A percentile compares a stretch with the other conserved stretches of the same genome.
Evolutionary conservation across 2,113 vertebrate species (phyloP).

Genomic region (Platysteira castanea): DNA sequence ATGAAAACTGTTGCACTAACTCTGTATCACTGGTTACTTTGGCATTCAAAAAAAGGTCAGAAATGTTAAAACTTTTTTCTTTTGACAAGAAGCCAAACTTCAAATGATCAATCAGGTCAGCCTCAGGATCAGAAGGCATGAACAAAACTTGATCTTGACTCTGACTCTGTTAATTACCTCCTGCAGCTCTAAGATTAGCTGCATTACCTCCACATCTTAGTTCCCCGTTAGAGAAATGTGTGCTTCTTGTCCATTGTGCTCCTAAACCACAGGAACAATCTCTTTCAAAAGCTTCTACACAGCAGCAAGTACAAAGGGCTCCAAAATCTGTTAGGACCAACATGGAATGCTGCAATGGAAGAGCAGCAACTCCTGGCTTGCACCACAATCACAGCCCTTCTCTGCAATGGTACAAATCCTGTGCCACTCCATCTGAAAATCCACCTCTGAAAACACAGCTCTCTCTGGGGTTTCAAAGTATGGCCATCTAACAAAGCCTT

Average conservation of each 20-base stretch:
- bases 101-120: not conserved
- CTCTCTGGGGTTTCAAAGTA: not conserved
- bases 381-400: not conserved
- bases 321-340: rapidly evolving
- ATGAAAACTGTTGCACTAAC: not conserved
- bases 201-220: not conserved
- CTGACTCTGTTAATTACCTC: not conserved
- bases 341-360: not conserved
- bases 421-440: not conserved
- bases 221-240: not conserved
- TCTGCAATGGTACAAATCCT: not conserved
- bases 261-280: not conserved
- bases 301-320: not conserved
- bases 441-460: not conserved
- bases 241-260: not conserved
- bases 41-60: not conserved
- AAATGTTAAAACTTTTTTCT: not conserved
- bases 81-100: not conserved
- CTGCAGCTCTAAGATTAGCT: not conserved
- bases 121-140: not conserved
- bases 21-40: not conserved
- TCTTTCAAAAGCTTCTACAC: not conserved
- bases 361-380: not conserved
- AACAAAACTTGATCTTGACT: not conserved
- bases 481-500: not conserved